A percentile compares a stretch with the other conserved stretches of the same genome.
Evolutionary conservation across 2,113 vertebrate genomes (phyloP).

Genomic region (Synchiropus splendidus): DNA sequence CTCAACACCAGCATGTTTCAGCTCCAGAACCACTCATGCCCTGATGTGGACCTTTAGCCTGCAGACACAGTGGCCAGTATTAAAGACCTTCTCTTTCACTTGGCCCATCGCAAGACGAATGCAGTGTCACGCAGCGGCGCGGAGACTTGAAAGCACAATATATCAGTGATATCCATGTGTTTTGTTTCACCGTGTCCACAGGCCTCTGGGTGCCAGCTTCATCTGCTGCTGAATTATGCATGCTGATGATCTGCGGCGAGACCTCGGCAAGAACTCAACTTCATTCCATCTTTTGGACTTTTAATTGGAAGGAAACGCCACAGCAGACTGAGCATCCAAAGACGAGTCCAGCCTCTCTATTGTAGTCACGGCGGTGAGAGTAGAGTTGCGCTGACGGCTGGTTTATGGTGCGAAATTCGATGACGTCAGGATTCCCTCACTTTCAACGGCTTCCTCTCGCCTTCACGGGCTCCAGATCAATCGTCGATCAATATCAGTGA

Average conservation of each 20-base stretch:
- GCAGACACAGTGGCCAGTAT: background rate
- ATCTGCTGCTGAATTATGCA: constrained; percentile 52
- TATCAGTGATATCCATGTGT: constrained; percentile 2
- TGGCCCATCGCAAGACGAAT: background rate
- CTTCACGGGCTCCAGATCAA: too few species aligned
- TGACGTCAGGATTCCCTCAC: background rate
- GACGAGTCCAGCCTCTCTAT: too few species aligned
- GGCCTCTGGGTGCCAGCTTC: constrained; percentile 18
- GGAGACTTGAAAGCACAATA: constrained; percentile 6
- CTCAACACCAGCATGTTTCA: too few species aligned
- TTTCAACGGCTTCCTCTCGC: too few species aligned
- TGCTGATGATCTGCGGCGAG: constrained; percentile 8
- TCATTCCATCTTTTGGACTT: constrained; percentile 8
- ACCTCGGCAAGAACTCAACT: constrained; percentile 16
- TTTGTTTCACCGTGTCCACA: constrained; percentile 24
- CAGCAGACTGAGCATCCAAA: too few species aligned
- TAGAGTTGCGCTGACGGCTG: too few species aligned
- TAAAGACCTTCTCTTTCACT: constrained; percentile 4
- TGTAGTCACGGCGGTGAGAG: too few species aligned
- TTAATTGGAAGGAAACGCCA: background rate
- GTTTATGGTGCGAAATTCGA: background rate
- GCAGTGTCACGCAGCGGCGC: background rate
- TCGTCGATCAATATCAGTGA: too few species aligned
- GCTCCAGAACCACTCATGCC: too few species aligned
- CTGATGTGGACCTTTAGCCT: background rate